These are phyloP conservation scores for Cephalopterus ornatus DNA, from an alignment of 2,113 vertebrate species.

Conservation along the genomic window DNA sequence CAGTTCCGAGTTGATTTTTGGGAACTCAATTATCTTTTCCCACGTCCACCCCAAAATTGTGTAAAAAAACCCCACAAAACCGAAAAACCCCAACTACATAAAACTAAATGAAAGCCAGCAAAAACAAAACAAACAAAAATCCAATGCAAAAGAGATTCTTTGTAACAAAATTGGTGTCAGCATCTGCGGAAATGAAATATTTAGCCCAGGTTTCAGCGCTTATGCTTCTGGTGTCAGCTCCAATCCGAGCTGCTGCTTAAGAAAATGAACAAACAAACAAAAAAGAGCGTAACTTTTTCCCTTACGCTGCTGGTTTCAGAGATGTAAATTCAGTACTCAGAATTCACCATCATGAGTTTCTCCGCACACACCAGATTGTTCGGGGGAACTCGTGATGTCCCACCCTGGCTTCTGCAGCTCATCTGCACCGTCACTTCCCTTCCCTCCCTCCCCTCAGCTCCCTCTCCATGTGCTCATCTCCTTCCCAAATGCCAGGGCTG, in stretches of 20 bases:
- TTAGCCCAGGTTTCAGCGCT: conserved; percentile 6
- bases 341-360: background rate
- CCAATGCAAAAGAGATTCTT: background rate
- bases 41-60: background rate
- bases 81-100: background rate
- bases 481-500: background rate
- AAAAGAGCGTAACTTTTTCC: background rate
- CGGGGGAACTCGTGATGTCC: background rate
- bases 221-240: conserved; percentile 14
- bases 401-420: background rate
- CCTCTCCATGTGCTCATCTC: background rate
- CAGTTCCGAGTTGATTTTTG: background rate
- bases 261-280: conserved; percentile 21
- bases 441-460: background rate
- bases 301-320: background rate
- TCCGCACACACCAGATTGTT: background rate
- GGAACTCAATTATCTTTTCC: background rate
- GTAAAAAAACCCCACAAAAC: background rate
- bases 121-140: background rate
- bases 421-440: accelerated
- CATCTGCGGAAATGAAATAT: conserved; percentile 57
- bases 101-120: background rate
- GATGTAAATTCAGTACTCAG: background rate
- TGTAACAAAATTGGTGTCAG: background rate
- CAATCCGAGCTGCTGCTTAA: background rate